Evolutionary conservation across 1,140 invertebrate species (phyloP), one percentile per base, ranked within the genome.

Genomic region (Drosophila pachea): DNA sequence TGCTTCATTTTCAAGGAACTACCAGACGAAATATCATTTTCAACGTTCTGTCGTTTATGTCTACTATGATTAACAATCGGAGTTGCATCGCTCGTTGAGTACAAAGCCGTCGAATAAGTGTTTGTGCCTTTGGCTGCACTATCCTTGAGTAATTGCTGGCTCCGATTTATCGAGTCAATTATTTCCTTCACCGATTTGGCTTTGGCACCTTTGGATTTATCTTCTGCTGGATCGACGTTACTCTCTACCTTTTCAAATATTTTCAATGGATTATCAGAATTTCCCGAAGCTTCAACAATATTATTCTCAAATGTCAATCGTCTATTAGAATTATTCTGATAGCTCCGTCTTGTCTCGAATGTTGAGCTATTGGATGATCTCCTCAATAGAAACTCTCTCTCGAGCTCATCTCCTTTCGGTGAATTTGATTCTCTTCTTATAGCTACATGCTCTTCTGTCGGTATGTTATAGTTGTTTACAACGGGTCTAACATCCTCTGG

Each of bases 151-250:
- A 89, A 50, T 56, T 74, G 60, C 58, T 89, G 89, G 67, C 86
- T 88, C 32, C 84, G 68, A 68, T 87, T 89, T 9, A 89, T 89
- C 7, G 89, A 89, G 50, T 89, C 89, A 45, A 89, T 89, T 31
- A 89, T 88, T 42, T 89, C 87, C 33, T 88, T 88, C 0, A 89
- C 87, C 0, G 89, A 89, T 66, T 81, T 86, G 9, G 58, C 63
- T 56, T 87, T 83, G 2, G 42, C 36, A 7, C 40, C 3, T 11
- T 68, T 50, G 3, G 22, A 35, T 33, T 11, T 16, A 0, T 43
- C 11, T 8, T 53, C 22, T 14, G 33, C n/a, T 11, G 3, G 8
- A 3, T 43, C 36, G 6, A n/a, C 31, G 14, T 60, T 40, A 1
- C 8, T 48, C 0, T 67, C 63, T 9, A 33, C 4, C 9, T 38